These are phyloP conservation scores for Ylistrum balloti DNA, from an alignment of 1,140 invertebrate genomes.

Conservation along the genomic window DNA sequence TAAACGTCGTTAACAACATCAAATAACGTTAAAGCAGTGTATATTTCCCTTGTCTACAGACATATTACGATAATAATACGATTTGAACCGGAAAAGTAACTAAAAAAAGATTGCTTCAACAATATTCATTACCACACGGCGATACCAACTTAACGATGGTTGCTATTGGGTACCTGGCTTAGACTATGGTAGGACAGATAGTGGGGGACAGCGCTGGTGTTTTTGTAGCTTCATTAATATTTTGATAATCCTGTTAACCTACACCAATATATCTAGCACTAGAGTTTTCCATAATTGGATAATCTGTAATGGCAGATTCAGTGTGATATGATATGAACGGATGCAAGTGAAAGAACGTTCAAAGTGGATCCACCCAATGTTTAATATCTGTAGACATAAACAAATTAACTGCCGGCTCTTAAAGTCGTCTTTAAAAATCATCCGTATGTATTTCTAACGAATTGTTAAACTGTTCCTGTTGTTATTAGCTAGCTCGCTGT, in stretches of 20 bases:
- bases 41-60: background rate
- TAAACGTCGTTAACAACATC: background rate
- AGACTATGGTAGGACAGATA: background rate
- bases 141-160: background rate
- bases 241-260: too few relatives aligned
- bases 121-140: background rate
- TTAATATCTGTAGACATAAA: background rate
- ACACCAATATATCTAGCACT: too few relatives aligned
- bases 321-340: too few relatives aligned
- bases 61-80: slow-evolving; percentile 21
- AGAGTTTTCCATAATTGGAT: too few relatives aligned
- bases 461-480: background rate
- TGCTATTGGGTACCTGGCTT: background rate
- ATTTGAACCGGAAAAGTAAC: background rate
- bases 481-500: background rate
- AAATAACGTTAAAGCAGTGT: background rate
- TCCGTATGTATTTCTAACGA: background rate
- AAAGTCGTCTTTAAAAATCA: background rate
- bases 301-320: too few relatives aligned
- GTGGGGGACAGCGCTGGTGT: too few relatives aligned
- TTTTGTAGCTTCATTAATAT: too few relatives aligned
- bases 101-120: background rate
- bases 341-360: too few relatives aligned
- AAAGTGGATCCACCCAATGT: background rate
- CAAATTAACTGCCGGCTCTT: background rate